Percentiles rank a stretch among this genome's conserved stretches.
These are phyloP conservation scores for Therioaphis trifolii DNA, from an alignment of 2,888 invertebrate genomes.

Conservation along the genomic window DNA sequence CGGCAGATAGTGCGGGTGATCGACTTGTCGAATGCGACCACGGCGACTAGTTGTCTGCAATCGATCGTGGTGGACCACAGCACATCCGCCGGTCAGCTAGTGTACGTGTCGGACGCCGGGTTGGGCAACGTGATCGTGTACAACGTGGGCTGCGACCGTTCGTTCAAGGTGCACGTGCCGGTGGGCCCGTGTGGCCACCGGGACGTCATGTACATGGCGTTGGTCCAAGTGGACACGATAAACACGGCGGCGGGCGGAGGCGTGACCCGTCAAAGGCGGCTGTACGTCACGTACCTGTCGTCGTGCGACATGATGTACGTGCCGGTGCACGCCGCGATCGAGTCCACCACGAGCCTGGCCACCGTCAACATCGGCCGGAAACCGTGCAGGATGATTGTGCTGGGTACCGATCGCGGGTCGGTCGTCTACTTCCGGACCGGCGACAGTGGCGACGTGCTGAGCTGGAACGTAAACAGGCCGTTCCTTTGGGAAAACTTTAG, in stretches of 20 bases:
- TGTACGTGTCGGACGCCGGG: constrained; percentile 46
- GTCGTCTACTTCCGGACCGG: constrained; percentile 42
- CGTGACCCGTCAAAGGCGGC: not conserved
- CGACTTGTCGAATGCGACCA: constrained; percentile 35
- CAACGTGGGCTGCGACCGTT: constrained; percentile 40
- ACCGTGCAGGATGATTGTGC: constrained; percentile 43
- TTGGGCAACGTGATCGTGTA: constrained; percentile 42
- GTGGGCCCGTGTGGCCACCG: constrained; percentile 28
- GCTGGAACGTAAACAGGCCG: constrained; percentile 40
- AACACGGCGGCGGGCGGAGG: constrained; percentile 24
- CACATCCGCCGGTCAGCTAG: constrained; percentile 18
- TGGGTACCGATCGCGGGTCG: constrained; percentile 36
- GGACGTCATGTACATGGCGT: constrained; percentile 46
- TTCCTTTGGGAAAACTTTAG: constrained; percentile 30
- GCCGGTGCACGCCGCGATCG: constrained; percentile 24
- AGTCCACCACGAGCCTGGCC: not conserved
- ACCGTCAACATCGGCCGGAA: constrained; percentile 41
- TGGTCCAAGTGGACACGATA: not conserved
- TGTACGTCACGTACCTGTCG: constrained; percentile 52
- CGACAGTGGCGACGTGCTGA: not conserved
- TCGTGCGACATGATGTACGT: constrained; percentile 45
- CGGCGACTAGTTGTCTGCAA: constrained; percentile 23
- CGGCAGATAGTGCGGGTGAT: constrained; percentile 22
- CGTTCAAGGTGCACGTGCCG: constrained; percentile 50
- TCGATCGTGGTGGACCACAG: constrained; percentile 42